phyloP scores from a whole-genome alignment of 2,113 vertebrate species.

The Stomatorhinus ivindoensis region DNA sequence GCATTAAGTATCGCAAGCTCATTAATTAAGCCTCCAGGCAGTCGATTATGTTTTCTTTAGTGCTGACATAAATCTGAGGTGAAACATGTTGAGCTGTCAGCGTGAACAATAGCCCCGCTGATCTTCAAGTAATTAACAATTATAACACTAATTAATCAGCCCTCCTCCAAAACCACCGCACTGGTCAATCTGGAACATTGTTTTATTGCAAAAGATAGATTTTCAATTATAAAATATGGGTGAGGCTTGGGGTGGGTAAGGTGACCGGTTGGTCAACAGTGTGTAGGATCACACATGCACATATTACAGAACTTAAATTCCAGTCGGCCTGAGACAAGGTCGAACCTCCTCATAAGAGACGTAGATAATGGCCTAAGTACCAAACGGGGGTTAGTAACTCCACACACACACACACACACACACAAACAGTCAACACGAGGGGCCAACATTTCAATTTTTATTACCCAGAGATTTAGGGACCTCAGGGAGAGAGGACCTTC shows the following conservation, averaged over 20 bases:
- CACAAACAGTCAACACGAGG: too few species aligned
- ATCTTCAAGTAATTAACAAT: slow-evolving; percentile 62
- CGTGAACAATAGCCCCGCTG: slow-evolving; percentile 50
- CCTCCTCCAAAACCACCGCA: neutral
- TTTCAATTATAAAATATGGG: neutral
- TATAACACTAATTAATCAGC: slow-evolving; percentile 57
- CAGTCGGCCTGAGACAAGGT: too few species aligned
- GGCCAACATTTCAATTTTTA: too few species aligned
- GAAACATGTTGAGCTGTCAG: slow-evolving; percentile 52
- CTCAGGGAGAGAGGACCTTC: too few species aligned
- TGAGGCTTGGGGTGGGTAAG: neutral
- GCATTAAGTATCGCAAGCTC: slow-evolving; percentile 48
- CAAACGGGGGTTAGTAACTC: too few species aligned
- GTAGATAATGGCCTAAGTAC: too few species aligned
- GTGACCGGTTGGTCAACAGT: neutral
- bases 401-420: too few species aligned
- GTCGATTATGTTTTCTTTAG: slow-evolving; percentile 55
- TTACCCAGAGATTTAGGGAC: too few species aligned
- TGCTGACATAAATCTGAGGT: slow-evolving; percentile 56
- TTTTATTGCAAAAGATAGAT: neutral
- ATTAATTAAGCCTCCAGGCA: slow-evolving; percentile 59
- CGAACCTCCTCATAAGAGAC: too few species aligned
- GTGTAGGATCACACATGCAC: too few species aligned
- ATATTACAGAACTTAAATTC: too few species aligned
- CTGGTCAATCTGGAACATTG: slow-evolving; percentile 32